Evolutionary conservation across 2,797 vertebrate species (phyloP).

Genomic region (Rhabdophis nuchalis): DNA sequence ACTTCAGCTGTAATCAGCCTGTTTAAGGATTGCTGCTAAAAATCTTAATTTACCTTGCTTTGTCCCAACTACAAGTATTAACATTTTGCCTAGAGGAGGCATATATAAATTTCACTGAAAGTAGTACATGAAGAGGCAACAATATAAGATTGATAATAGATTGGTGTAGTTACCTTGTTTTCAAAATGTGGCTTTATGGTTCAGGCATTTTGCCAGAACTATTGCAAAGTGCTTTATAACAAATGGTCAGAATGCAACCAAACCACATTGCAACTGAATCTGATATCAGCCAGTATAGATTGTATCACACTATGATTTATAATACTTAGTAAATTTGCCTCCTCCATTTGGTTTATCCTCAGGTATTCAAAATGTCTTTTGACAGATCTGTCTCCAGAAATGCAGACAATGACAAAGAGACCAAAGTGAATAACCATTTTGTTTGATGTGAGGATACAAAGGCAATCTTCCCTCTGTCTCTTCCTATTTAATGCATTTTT

Average conservation of each 20-base stretch:
- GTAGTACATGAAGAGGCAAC: not conserved
- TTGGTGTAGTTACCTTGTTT: not conserved
- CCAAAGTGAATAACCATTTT: not conserved
- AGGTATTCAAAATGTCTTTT: too few relatives aligned
- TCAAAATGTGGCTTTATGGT: not conserved
- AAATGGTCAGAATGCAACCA: not conserved
- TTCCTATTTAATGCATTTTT: too few relatives aligned
- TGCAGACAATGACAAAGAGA: too few relatives aligned
- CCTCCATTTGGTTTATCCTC: too few relatives aligned
- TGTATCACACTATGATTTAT: too few relatives aligned
- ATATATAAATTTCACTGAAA: not conserved
- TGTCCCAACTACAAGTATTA: not conserved
- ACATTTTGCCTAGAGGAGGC: not conserved
- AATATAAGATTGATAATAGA: not conserved
- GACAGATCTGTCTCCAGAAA: too few relatives aligned
- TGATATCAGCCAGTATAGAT: too few relatives aligned
- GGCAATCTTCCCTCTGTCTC: not conserved
- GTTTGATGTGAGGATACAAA: not conserved
- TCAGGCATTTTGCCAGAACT: not conserved
- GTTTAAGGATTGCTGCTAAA: too few relatives aligned
- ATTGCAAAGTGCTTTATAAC: not conserved
- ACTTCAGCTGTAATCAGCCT: too few relatives aligned
- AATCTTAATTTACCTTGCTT: not conserved
- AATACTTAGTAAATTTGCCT: too few relatives aligned
- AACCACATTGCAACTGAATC: not conserved